These are phyloP conservation scores for Crossaster papposus DNA, from an alignment of 53 echinoderm and acorn worm species.

Conservation along the genomic window DNA sequence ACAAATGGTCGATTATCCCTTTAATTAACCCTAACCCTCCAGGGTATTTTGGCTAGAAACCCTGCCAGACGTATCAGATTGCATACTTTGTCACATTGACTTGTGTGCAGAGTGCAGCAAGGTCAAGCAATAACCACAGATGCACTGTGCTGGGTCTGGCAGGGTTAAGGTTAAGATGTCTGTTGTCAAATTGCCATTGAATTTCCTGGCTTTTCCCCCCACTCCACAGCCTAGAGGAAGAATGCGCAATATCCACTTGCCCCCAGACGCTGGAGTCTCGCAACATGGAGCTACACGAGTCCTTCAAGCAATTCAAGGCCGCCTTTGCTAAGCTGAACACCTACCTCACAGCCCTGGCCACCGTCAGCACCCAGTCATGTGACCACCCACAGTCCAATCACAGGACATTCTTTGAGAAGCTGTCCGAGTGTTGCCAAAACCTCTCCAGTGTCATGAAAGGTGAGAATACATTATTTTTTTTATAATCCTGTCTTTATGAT, in stretches of 20 bases:
- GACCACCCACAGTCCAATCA: slow-evolving; percentile 86
- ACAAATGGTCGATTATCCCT: too few relatives aligned
- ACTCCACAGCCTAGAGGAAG: slow-evolving; percentile 89
- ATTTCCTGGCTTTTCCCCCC: neutral
- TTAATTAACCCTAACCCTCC: too few relatives aligned
- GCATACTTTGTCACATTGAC: too few relatives aligned
- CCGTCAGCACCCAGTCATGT: slow-evolving; percentile 84
- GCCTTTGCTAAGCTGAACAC: slow-evolving; percentile 84
- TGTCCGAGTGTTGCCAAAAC: slow-evolving; percentile 74
- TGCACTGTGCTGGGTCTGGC: too few relatives aligned
- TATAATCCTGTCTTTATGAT: neutral
- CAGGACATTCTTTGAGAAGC: slow-evolving; percentile 82
- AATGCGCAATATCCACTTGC: slow-evolving; percentile 92
- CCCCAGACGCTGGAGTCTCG: slow-evolving; percentile 89
- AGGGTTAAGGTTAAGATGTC: too few relatives aligned
- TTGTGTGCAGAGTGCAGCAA: too few relatives aligned
- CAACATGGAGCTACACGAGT: slow-evolving; percentile 95
- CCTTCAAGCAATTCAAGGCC: slow-evolving; percentile 82
- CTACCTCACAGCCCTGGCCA: slow-evolving; percentile 82
- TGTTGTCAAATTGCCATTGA: too few relatives aligned
- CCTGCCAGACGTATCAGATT: too few relatives aligned
- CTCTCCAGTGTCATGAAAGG: slow-evolving; percentile 86
- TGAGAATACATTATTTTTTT: slow-evolving; percentile 30
- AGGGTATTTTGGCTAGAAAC: too few relatives aligned
- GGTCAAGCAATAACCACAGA: too few relatives aligned